Evolutionary conservation across 2,113 vertebrate species (phyloP).

Genomic region (Labeo catla): DNA sequence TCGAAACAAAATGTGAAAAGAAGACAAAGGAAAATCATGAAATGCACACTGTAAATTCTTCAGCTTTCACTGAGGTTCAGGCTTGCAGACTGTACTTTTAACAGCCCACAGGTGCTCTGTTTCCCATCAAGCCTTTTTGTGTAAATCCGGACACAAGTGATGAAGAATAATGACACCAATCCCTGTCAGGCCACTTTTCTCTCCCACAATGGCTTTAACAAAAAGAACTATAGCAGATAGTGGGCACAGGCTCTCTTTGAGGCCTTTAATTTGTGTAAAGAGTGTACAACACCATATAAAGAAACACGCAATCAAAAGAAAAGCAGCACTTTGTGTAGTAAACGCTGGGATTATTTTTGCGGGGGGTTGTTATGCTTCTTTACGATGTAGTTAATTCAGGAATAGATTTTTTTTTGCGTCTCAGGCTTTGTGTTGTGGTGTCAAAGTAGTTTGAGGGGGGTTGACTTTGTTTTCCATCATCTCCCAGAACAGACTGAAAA

Average conservation of each 20-base stretch:
- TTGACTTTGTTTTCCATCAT: background rate
- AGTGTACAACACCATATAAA: background rate
- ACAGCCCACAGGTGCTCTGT: background rate
- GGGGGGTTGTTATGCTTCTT: conserved; percentile 19
- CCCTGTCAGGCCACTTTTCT: conserved; percentile 1
- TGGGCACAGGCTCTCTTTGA: background rate
- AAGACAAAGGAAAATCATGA: conserved; percentile 7
- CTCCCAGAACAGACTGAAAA: conserved; percentile 3
- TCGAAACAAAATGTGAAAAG: background rate
- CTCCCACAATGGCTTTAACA: conserved; percentile 29
- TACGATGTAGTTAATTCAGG: conserved; percentile 34
- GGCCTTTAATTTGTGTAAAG: background rate
- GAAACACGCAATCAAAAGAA: background rate
- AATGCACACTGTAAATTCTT: background rate
- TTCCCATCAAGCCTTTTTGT: conserved; percentile 13
- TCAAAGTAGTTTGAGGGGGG: background rate
- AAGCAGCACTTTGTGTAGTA: conserved; percentile 26
- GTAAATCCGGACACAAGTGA: background rate
- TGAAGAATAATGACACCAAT: background rate
- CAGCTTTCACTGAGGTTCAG: background rate
- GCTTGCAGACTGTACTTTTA: background rate
- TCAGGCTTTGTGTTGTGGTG: conserved; percentile 7
- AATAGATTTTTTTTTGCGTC: background rate
- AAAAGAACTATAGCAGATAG: conserved; percentile 27
- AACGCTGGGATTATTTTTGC: background rate